These are phyloP conservation scores for Coleophora flavipennella DNA, from an alignment of 2,888 invertebrate species.

Conservation along the genomic window DNA sequence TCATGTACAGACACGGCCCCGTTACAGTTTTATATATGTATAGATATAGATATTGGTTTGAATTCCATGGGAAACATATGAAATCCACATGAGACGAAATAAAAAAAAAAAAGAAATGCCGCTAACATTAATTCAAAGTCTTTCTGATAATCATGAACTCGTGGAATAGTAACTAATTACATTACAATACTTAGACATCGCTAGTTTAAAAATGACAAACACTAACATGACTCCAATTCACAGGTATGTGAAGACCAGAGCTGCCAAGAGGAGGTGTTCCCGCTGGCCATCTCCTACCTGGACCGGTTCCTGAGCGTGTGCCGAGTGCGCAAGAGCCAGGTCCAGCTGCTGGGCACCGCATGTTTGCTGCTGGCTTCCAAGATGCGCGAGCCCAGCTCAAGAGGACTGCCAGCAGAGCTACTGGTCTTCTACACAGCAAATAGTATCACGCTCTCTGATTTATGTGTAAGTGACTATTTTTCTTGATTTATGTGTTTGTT, in stretches of 20 bases:
- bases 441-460: conserved; percentile 87
- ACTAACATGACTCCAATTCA: conserved; percentile 21
- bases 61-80: no score
- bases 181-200: no score
- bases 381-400: conserved; percentile 84
- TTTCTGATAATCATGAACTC: no score
- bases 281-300: conserved; percentile 92
- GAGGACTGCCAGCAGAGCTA: conserved; percentile 83
- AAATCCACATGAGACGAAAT: no score
- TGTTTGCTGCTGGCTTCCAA: conserved; percentile 95
- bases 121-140: no score
- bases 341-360: conserved; percentile 93
- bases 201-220: conserved; percentile 14
- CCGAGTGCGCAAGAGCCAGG: conserved; percentile 85
- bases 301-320: conserved; percentile 93
- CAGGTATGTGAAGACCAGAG: conserved; percentile 96
- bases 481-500: no score
- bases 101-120: no score
- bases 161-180: no score
- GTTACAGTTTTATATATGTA: no score
- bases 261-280: conserved; percentile 95
- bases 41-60: no score
- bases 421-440: conserved; percentile 95
- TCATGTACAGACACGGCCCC: no score
- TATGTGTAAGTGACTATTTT: conserved; percentile 82